These are phyloP conservation scores for Microcaecilia unicolor DNA, from an alignment of 2,797 vertebrate genomes.

Conservation along the genomic window DNA sequence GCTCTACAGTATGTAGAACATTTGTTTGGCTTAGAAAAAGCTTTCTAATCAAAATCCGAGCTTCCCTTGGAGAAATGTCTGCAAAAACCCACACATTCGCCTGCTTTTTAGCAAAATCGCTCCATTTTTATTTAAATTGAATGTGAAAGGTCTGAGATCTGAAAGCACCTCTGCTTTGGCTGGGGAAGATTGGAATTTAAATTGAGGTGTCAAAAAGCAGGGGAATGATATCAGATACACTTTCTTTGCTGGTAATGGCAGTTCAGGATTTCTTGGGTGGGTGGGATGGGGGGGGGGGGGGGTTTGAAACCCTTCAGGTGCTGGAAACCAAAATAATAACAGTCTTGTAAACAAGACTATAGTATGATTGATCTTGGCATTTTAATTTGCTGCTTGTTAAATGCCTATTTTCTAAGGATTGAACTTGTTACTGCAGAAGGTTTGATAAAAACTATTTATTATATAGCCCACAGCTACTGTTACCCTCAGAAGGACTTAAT, in stretches of 20 bases:
- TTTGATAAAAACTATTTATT: constrained; percentile 29
- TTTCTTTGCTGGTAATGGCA: constrained; percentile 20
- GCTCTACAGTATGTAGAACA: too few species aligned
- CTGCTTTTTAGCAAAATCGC: not conserved
- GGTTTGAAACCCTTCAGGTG: constrained; percentile 17
- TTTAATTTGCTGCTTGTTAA: constrained; percentile 50
- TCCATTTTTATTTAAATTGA: constrained; percentile 6
- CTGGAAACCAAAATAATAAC: constrained; percentile 32
- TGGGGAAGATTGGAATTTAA: constrained; percentile 24
- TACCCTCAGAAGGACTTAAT: too few species aligned
- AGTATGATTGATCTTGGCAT: constrained; percentile 48
- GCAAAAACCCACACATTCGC: not conserved
- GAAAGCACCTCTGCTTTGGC: not conserved
- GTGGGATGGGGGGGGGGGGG: too few species aligned
- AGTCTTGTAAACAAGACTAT: constrained; percentile 34
- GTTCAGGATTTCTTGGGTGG: constrained; percentile 14
- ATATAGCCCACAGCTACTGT: constrained; percentile 17
- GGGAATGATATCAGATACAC: constrained; percentile 6
- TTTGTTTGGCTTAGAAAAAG: too few species aligned
- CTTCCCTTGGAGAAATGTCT: not conserved
- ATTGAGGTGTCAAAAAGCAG: constrained; percentile 13
- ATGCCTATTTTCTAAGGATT: constrained; percentile 43
- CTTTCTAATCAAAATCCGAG: not conserved
- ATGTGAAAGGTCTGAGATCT: constrained; percentile 7
- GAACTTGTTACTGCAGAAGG: constrained; percentile 6